Conservation (phyloP, 2,888 invertebrate species). For the Anodontia alba region DNA sequence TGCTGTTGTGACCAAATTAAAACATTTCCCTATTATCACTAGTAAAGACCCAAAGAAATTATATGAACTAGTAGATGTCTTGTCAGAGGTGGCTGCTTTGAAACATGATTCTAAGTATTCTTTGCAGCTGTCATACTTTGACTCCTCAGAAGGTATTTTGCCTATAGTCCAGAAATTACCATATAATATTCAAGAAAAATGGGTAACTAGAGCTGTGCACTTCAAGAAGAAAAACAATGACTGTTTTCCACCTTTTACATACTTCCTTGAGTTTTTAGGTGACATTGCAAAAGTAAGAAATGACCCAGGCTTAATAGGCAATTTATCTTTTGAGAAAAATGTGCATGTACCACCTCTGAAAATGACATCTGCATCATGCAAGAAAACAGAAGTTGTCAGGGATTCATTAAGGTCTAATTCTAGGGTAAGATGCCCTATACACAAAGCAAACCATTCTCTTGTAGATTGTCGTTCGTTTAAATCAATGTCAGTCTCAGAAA, state of each 20-base stretch:
- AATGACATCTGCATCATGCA: no score
- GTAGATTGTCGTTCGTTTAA: background rate
- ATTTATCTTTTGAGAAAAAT: no score
- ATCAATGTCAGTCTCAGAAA: background rate
- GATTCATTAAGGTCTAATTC: no score
- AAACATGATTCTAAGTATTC: conserved; percentile 23
- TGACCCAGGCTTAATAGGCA: conserved; percentile 18
- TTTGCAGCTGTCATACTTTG: conserved; percentile 16
- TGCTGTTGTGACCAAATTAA: conserved; percentile 12
- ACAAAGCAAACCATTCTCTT: conserved; percentile 11
- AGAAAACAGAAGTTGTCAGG: no score
- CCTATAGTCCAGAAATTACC: conserved; percentile 28
- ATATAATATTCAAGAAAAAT: conserved; percentile 23
- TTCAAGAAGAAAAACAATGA: conserved; percentile 21
- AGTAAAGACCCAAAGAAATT: background rate
- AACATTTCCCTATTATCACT: conserved; percentile 16
- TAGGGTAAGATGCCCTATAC: conserved; percentile 15
- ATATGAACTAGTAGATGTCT: conserved; percentile 26
- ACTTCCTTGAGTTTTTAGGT: conserved; percentile 9
- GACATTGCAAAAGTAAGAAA: conserved; percentile 6
- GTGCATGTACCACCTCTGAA: no score
- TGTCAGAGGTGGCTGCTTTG: conserved; percentile 14
- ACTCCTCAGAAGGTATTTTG: conserved; percentile 19
- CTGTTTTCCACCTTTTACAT: conserved; percentile 12
- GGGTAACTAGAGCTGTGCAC: conserved; percentile 3